Evolutionary conservation across 2,113 vertebrate genomes (phyloP).

Genomic region (Pelvicachromis taeniatus): DNA sequence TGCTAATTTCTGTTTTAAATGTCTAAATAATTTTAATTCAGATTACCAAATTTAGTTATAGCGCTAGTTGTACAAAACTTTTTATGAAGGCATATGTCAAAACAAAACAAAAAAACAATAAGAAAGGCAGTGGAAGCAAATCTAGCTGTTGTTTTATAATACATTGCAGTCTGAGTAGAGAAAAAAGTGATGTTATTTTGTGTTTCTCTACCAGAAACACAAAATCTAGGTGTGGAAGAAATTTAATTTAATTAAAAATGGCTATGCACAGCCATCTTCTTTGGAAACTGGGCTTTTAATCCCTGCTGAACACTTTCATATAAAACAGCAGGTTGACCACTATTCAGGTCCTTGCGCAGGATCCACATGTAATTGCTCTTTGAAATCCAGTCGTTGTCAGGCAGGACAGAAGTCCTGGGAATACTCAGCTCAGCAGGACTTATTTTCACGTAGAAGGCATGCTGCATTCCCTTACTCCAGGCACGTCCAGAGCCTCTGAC

Average conservation of each 20-base stretch:
- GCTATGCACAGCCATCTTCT: not conserved
- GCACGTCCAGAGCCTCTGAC: not conserved
- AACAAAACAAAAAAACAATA: not conserved
- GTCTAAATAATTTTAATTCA: not conserved
- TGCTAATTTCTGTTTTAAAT: not conserved
- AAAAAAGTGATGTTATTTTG: not conserved
- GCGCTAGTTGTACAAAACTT: not conserved
- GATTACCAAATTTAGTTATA: not conserved
- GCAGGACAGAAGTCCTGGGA: no score
- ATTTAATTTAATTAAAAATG: not conserved
- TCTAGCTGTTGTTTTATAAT: not conserved
- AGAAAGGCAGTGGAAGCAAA: not conserved
- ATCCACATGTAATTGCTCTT: no score
- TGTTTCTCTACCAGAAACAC: not conserved
- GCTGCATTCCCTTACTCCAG: not conserved
- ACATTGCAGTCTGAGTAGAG: not conserved
- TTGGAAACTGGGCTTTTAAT: no score
- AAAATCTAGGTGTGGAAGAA: not conserved
- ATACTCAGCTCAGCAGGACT: no score
- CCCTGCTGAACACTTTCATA: no score
- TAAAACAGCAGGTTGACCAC: no score
- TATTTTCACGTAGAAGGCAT: not conserved
- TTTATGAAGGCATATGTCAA: not conserved
- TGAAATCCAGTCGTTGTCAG: no score
- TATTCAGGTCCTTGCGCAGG: no score